Conservation (phyloP, 23 tunicate genomes). For the Clavelina lepadiformis region DNA sequence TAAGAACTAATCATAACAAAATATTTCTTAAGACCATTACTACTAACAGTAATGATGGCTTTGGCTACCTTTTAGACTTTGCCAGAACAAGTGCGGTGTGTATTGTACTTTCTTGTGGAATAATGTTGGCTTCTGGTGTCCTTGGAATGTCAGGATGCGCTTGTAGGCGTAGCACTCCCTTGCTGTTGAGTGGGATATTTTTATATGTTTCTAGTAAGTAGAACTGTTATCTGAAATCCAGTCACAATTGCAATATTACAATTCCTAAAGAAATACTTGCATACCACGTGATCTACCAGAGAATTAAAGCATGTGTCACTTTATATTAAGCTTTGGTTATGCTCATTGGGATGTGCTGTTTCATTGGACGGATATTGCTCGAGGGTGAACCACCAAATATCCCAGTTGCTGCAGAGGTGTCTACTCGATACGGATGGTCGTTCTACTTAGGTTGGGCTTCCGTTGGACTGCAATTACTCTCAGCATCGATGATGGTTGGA, state of each 20-base stretch:
- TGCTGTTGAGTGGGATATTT: slow-evolving; percentile 16
- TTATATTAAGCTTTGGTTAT: slow-evolving; percentile 2
- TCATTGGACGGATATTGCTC: slow-evolving; percentile 33
- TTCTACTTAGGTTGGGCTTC: slow-evolving; percentile 51
- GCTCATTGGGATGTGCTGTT: slow-evolving; percentile 33
- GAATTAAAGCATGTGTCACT: too few relatives aligned
- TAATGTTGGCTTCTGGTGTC: slow-evolving; percentile 18
- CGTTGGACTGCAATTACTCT: slow-evolving; percentile 33
- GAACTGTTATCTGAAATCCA: too few relatives aligned
- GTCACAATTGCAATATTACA: too few relatives aligned
- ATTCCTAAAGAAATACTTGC: too few relatives aligned
- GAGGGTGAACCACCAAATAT: neutral
- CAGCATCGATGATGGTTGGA: slow-evolving; percentile 22
- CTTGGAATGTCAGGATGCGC: slow-evolving; percentile 27
- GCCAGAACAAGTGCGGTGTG: slow-evolving; percentile 53
- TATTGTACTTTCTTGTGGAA: slow-evolving; percentile 35
- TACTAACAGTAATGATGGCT: too few relatives aligned
- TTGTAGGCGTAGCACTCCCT: slow-evolving; percentile 10
- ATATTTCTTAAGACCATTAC: too few relatives aligned
- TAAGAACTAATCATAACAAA: neutral
- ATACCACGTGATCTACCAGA: too few relatives aligned
- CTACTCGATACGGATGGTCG: slow-evolving; percentile 45
- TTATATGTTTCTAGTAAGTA: slow-evolving; percentile 25
- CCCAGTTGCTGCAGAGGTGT: neutral
- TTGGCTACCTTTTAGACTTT: too few relatives aligned